Base-by-base conservation (phyloP, 2,888 invertebrate species). In the Hirtodrosophila cameraria region DNA sequence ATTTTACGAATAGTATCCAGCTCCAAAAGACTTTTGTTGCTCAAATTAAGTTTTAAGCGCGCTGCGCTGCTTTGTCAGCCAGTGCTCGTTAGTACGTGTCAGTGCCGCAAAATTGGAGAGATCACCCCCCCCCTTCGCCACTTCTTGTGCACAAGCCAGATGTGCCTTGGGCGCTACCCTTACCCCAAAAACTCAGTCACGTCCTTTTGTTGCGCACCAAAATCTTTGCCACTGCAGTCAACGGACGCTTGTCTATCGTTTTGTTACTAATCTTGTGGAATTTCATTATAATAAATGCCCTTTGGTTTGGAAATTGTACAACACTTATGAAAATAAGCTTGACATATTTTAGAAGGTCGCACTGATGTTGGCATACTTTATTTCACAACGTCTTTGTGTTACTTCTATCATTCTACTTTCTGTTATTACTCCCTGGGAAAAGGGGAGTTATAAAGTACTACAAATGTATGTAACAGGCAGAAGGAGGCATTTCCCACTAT, bases 11-110 rank as follows among this genome's bases (percentile, higher is more conserved):
- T 16, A 53, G 13, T 54, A 31, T 7, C 25, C 48, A 35, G 35
- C 39, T 38, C 16, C 39, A 41, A 45, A 12, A 38, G 31, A 12
- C 35, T 58, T 55, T 74, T 58, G 64, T 75, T 63, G 66, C 55
- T 57, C 50, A 77, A 77, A 78, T 75, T 75, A 75, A 78, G 79
- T 72, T 77, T 78, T 75, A 66, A 77, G 61, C 72, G 42, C 64
- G 58, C 39, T 52, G 53, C 59, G 57, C 53, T 63, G 70, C 70
- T 63, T 59, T 74, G 74, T 66, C 75, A 74, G 75, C 75, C 75
- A 39, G 67, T 27, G 64, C 54, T 78, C 61, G 76, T 72, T 75
- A 75, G 75, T 75, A 78, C 75, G 76, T 78, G 72, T 72, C 69
- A 59, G 58, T 57, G 57, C 43, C 36, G 43, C 50, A 50, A 39